Conservation (phyloP, 2,113 vertebrate genomes). For the Melanostigma gelatinosum region DNA sequence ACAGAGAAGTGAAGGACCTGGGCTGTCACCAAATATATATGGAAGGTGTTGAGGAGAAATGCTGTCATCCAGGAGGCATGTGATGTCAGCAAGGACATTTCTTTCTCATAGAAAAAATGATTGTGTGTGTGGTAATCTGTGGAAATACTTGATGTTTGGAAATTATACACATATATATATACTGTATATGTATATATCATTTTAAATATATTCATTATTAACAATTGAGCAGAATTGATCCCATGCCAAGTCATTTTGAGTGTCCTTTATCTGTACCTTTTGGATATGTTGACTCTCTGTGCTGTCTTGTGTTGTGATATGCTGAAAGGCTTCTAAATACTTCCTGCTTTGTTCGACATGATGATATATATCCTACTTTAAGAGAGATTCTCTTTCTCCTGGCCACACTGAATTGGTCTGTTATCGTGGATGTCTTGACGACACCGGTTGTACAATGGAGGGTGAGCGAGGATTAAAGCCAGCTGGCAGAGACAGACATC, state of each 20-base stretch:
- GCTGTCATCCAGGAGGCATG: constrained; percentile 43
- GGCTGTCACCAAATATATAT: constrained; percentile 53
- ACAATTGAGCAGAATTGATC: constrained; percentile 38
- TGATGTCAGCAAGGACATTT: constrained; percentile 19
- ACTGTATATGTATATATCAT: too few species aligned
- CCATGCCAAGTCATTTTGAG: constrained; percentile 45
- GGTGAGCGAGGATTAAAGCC: constrained; percentile 29
- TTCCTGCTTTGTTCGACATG: not conserved
- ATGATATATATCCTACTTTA: not conserved
- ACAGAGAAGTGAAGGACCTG: constrained; percentile 50
- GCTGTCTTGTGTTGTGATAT: constrained; percentile 25
- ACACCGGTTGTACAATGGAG: constrained; percentile 22
- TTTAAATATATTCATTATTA: not conserved
- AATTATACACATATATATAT: not conserved
- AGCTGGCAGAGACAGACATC: constrained; percentile 28
- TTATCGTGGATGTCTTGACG: constrained; percentile 34
- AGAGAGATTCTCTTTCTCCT: constrained; percentile 2
- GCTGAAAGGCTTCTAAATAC: not conserved
- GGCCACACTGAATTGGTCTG: constrained; percentile 29
- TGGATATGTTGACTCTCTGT: constrained; percentile 25
- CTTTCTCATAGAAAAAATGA: not conserved
- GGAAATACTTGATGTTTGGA: not conserved
- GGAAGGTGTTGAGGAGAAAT: constrained; percentile 50
- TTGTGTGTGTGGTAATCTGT: not conserved
- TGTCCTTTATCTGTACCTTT: constrained; percentile 48